A percentile compares a stretch with the other conserved stretches of the same genome.
Evolutionary conservation across 2,888 invertebrate species (phyloP).

Genomic region (Diploptera punctata): DNA sequence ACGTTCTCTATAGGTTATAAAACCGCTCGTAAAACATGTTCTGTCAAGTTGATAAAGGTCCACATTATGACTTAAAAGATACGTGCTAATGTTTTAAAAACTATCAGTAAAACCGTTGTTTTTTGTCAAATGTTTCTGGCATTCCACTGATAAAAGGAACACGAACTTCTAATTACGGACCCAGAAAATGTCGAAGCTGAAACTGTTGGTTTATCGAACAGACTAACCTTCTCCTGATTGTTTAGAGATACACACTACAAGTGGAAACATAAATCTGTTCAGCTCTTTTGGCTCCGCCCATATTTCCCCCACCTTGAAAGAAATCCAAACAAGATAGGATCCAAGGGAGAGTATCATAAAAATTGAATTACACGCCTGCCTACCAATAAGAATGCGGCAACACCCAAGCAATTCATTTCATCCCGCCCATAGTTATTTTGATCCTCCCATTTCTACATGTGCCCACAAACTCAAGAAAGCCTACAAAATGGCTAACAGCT

Average conservation of each 20-base stretch:
- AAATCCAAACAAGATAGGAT: neutral
- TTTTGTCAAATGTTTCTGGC: neutral
- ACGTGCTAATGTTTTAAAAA: neutral
- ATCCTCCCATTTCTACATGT: neutral
- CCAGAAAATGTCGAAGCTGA: neutral
- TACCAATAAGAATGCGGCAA: neutral
- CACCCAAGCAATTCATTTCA: neutral
- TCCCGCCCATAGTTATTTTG: neutral
- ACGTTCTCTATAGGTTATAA: neutral
- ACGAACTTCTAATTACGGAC: neutral
- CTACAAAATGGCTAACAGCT: slow-evolving; percentile 38
- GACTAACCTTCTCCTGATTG: neutral
- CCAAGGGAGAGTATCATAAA: neutral
- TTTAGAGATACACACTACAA: neutral
- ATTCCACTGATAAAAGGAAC: neutral
- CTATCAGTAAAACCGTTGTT: neutral
- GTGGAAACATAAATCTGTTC: slow-evolving; percentile 13
- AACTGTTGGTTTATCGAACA: no score
- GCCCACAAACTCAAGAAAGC: neutral
- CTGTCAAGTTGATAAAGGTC: neutral
- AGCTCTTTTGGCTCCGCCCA: neutral
- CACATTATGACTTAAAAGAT: neutral
- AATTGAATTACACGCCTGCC: neutral
- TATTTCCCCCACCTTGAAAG: neutral
- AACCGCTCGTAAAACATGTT: neutral